A percentile compares a stretch with the other conserved stretches of the same genome.
These are phyloP conservation scores for Ecdyonurus torrentis DNA, from an alignment of 2,888 invertebrate species.

Conservation along the genomic window DNA sequence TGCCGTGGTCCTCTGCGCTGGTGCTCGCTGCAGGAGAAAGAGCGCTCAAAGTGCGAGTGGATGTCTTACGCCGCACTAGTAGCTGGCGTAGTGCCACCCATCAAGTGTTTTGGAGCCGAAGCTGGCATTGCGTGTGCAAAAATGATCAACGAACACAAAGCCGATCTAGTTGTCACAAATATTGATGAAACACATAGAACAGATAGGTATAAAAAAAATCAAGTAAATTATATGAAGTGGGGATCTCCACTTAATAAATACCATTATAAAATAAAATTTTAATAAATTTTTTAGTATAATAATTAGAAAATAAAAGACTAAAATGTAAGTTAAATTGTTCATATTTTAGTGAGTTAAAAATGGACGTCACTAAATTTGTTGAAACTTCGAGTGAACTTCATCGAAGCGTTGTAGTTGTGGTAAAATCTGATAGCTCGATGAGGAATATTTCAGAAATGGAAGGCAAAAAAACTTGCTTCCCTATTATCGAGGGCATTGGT, in stretches of 20 bases:
- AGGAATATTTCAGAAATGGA: constrained; percentile 36
- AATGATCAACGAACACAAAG: constrained; percentile 30
- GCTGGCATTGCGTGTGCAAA: constrained; percentile 35
- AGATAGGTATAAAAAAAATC: no score
- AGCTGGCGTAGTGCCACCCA: constrained; percentile 39
- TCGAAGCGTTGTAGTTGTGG: constrained; percentile 36
- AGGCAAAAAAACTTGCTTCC: constrained; percentile 42
- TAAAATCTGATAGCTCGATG: constrained; percentile 26
- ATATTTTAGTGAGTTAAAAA: background rate
- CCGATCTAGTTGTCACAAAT: constrained; percentile 41
- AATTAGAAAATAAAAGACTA: no score
- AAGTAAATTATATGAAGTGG: no score
- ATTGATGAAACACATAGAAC: constrained; percentile 46
- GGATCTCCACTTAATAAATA: no score
- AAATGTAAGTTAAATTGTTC: constrained; percentile 3
- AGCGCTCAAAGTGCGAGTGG: constrained; percentile 43
- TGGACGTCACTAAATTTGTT: constrained; percentile 27
- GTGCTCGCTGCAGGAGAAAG: constrained; percentile 38
- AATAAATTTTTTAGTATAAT: no score
- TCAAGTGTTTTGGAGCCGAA: constrained; percentile 32
- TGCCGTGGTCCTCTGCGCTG: constrained; percentile 22
- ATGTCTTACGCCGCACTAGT: constrained; percentile 34
- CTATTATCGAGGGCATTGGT: constrained; percentile 49
- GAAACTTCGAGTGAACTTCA: constrained; percentile 33
- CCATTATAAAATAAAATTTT: no score